Evolutionary conservation across 2,888 invertebrate genomes (phyloP), one percentile per base, ranked within the genome.

Genomic region (Spodoptera picta): DNA sequence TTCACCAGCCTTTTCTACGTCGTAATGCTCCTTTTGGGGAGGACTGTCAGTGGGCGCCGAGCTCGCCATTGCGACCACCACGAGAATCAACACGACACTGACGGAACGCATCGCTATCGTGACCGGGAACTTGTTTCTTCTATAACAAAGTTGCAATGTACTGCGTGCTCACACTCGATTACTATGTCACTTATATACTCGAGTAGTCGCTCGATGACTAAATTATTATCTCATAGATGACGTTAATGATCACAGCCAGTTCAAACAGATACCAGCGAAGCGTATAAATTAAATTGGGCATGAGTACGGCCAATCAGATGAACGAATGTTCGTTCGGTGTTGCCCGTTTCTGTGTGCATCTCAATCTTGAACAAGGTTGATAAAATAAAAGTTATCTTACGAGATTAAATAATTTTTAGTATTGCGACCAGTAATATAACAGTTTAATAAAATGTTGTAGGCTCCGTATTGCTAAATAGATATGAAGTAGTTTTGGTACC

Each of bases 1-100:
- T 0, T 23, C 45, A 2, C 67, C 65, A 0, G 85, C 85, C 6
- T 87, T 52, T 3, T 57, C 60, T 9, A 87, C 0, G 27, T 89
- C 80, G 70, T 83, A 89, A 46, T 67, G 4, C 4, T 44, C 56
- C 65, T 77, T 77, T 0, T 14, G 57, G 36, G 43, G 36, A 36
- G 47, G 47, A 11, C 14, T 12, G 23, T 47, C 47, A 43, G 51
- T 31, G 52, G 48, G 56, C 9, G 68, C 47, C 2, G 61, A 66
- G 55, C 54, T 56, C 45, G 78, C 78, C 75, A 83, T 80, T 56
- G 73, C 72, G 48, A 71, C 52, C 44, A 69, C 50, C 12, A 50
- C 69, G 42, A 79, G 54, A 19, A 76, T 43, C 57, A 68, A 61
- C 51, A 65, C 66, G 19, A 68, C 36, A 67, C 71, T 62, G 54